phyloP scores from a whole-genome alignment of 2,113 vertebrate genomes.

The Tachuris rubrigastra region DNA sequence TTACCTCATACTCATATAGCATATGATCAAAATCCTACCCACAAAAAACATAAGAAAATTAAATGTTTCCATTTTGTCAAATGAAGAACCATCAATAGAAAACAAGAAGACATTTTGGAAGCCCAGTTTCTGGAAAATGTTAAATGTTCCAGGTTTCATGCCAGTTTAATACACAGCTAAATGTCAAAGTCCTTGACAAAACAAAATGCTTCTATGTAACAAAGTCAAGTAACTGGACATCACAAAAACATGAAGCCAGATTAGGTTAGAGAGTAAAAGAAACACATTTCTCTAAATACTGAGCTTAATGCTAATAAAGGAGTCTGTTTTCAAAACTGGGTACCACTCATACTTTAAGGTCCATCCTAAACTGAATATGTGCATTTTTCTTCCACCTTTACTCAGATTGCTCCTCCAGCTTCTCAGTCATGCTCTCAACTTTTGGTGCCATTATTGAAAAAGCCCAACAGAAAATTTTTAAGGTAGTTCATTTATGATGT shows the following conservation, averaged over 20 bases:
- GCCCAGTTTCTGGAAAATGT: constrained; percentile 3
- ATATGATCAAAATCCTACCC: background rate
- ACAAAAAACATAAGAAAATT: constrained; percentile 23
- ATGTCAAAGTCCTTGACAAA: background rate
- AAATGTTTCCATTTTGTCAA: constrained; percentile 44
- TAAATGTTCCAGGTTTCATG: background rate
- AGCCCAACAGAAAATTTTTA: background rate
- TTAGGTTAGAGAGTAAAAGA: background rate
- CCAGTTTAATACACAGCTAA: constrained; percentile 2
- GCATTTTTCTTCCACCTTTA: background rate
- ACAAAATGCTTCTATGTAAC: background rate
- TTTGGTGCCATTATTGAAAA: background rate
- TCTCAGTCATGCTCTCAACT: background rate
- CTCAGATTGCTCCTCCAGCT: background rate
- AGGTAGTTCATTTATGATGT: background rate
- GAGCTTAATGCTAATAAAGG: background rate
- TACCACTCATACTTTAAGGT: background rate
- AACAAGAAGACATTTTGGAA: background rate
- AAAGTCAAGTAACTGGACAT: background rate
- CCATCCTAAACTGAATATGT: background rate
- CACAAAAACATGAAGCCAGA: background rate
- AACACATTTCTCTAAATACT: background rate
- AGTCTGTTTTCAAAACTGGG: background rate
- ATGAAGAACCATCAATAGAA: background rate
- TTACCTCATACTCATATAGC: background rate